These are phyloP conservation scores for Maccullochella peelii DNA, from an alignment of 2,113 vertebrate genomes.

Conservation along the genomic window DNA sequence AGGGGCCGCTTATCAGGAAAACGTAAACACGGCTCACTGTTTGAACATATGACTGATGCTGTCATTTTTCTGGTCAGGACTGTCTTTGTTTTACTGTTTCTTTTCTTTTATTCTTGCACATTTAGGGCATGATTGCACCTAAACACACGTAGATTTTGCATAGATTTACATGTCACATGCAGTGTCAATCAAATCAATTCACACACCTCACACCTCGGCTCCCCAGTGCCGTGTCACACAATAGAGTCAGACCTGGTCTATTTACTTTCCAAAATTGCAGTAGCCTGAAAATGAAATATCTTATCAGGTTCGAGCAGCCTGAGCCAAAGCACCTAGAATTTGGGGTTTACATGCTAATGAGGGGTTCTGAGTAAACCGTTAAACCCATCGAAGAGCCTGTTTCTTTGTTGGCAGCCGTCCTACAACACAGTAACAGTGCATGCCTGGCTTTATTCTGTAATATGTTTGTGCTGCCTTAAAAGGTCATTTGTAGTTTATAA, in stretches of 20 bases:
- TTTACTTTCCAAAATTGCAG: constrained; percentile 42
- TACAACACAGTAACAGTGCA: background rate
- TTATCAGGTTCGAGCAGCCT: constrained; percentile 67
- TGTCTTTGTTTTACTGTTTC: background rate
- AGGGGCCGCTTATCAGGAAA: background rate
- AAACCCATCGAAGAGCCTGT: constrained; percentile 24
- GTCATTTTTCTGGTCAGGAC: background rate
- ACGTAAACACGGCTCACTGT: background rate
- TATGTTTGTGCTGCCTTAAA: constrained; percentile 10
- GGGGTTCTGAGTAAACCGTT: constrained; percentile 41
- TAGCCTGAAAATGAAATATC: constrained; percentile 61
- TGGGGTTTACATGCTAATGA: constrained; percentile 61
- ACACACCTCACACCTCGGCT: constrained; percentile 6
- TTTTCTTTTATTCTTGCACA: background rate
- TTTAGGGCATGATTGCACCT: background rate
- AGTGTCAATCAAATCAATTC: too few relatives aligned
- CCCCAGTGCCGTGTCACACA: background rate
- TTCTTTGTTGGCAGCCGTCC: constrained; percentile 35
- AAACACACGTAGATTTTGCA: background rate
- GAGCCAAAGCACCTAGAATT: constrained; percentile 36
- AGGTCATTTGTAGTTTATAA: constrained; percentile 31
- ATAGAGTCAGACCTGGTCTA: constrained; percentile 12
- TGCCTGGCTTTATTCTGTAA: constrained; percentile 6
- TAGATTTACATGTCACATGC: too few relatives aligned
- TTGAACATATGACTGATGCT: background rate